Conservation (phyloP, 1,140 invertebrate genomes). For the Aphis craccivora region DNA sequence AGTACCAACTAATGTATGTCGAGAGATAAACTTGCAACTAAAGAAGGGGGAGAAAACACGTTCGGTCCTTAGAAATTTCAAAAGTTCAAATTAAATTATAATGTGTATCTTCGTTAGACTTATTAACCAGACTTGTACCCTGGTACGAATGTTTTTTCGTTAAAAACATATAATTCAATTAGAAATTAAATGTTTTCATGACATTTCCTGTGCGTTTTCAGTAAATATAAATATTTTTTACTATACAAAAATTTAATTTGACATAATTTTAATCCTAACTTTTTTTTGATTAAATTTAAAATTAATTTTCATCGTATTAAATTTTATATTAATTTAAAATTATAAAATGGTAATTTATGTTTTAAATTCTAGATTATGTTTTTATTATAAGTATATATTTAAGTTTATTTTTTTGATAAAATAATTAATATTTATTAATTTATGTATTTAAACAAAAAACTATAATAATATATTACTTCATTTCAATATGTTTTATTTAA, state of each 20-base stretch:
- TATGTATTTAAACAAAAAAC: background rate
- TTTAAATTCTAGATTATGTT: background rate
- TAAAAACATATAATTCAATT: conserved; percentile 44
- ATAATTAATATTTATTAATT: background rate
- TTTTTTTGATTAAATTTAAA: conserved; percentile 24
- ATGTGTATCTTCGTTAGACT: conserved; percentile 42
- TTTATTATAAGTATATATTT: background rate
- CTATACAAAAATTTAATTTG: background rate
- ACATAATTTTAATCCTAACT: conserved; percentile 17
- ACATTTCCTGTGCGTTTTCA: background rate
- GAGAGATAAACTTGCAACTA: background rate
- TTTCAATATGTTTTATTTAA: background rate
- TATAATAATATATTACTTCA: background rate
- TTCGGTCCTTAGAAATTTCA: background rate
- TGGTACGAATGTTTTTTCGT: conserved; percentile 11
- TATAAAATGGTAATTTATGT: background rate
- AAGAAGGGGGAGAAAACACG: background rate
- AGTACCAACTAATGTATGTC: background rate
- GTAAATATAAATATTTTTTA: background rate
- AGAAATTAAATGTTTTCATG: conserved; percentile 42
- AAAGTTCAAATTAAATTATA: conserved; percentile 52
- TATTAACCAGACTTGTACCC: conserved; percentile 25
- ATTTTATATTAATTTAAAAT: background rate
- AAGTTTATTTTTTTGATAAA: background rate
- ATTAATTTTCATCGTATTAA: background rate